These are phyloP conservation scores for Seira ritae DNA, from an alignment of 2,888 invertebrate species.

Conservation along the genomic window DNA sequence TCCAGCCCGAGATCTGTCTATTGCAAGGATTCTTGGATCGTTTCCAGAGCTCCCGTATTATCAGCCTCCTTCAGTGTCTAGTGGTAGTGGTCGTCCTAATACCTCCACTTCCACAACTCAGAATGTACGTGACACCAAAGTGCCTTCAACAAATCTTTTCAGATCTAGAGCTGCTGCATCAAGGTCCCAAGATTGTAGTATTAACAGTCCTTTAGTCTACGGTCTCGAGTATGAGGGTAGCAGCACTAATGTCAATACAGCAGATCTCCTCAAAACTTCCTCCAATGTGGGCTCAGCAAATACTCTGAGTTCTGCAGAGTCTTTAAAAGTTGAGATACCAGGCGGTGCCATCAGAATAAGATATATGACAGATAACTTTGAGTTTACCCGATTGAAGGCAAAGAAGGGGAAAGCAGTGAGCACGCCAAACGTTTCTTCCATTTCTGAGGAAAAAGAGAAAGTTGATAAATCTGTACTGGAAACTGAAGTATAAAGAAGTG, in stretches of 20 bases:
- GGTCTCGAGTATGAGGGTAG: background rate
- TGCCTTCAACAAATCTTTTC: conserved; percentile 29
- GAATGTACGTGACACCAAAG: conserved; percentile 19
- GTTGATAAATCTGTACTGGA: conserved; percentile 26
- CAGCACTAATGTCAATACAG: conserved; percentile 16
- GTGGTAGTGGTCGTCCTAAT: conserved; percentile 36
- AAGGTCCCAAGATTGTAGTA: conserved; percentile 34
- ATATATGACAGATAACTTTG: conserved; percentile 44
- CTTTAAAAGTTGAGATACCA: conserved; percentile 38
- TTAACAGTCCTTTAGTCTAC: conserved; percentile 16
- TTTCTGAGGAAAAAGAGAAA: conserved; percentile 14
- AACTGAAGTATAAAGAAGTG: conserved; percentile 37
- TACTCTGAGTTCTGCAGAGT: conserved; percentile 47
- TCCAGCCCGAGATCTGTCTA: conserved; percentile 41
- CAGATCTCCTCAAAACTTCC: background rate
- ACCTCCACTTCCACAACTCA: conserved; percentile 23
- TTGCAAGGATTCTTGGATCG: conserved; percentile 58
- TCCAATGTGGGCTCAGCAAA: conserved; percentile 22
- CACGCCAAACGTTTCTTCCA: conserved; percentile 24
- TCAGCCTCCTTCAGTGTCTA: conserved; percentile 24
- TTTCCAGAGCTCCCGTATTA: conserved; percentile 58
- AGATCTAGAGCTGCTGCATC: conserved; percentile 26
- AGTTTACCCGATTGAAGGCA: conserved; percentile 34
- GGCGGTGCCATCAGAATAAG: conserved; percentile 37
- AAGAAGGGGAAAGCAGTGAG: conserved; percentile 36